Base-by-base conservation (phyloP, 2,797 vertebrate species). In the Sebastes cheni region DNA sequence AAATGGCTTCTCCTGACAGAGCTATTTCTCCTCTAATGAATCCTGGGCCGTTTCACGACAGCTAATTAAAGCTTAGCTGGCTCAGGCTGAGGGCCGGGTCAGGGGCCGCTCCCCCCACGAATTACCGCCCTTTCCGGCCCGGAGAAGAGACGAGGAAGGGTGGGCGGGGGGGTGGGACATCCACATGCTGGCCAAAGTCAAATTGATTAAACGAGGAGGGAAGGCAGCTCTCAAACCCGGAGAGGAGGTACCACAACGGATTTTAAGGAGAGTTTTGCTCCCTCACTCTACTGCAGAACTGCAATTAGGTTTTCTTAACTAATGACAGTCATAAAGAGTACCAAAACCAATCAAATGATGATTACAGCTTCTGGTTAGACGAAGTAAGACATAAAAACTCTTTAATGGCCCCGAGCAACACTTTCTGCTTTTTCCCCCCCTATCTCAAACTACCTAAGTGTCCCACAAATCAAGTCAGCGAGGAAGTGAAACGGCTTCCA, bases 61-160 rank as follows among this genome's bases (percentile, higher is more conserved):
- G 94, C 96, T 96, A 95, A 97, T 97, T 97, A 97, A 96, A 92
- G 92, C 94, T 93, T 91, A 88, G 94, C 93, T 95, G 94, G 94
- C 94, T 93, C 82, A 75, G 92, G 93, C 92, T 67, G 92, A 86
- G 88, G 92, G 86, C 88, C 85, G 80, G 95, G 95, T 95, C 94
- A 95, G 81, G 93, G 94, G 93, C 93, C 91, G 69, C 80, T 73
- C 89, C 84, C 90, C 87, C 64, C 58, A 91, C 90, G 54, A 93
- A 94, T 95, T 89, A 94, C 86, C 86, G 74, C 84, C 87, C 87
- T 85, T 71, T 87, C 84, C 78, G 36, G 84, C 84, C 80, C 68
- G 36, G 84, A 65, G 81, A 88, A 9, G 81, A 86, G 75, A 39
- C 27, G 1, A 46, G 22, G 74, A 25, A 68, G 50, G 83, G 77